Base-by-base conservation (phyloP, 2,888 invertebrate genomes). In the Seira sanloemensis region DNA sequence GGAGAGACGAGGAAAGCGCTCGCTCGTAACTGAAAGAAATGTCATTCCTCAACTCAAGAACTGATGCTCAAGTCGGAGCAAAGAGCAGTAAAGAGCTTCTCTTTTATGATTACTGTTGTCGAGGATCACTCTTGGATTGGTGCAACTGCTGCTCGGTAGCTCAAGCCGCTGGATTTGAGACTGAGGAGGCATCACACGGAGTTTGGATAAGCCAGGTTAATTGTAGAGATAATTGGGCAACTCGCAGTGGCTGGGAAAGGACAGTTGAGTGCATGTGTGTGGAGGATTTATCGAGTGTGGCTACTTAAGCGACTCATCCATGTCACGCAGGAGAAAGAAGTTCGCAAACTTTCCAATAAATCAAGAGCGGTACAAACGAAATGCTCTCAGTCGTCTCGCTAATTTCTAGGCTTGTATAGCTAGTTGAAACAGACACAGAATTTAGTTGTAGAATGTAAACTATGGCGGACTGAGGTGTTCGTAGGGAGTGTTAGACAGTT, bases 1-100 rank as follows among this genome's bases (percentile, higher is more conserved):
- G 46, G 73, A 84, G 68, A 79, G 54, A 71, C 54, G 62, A 79
- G 84, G 62, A 72, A 80, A 80, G 80, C 76, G 24, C 37, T 54
- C 76, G 73, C 66, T 74, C 50, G 65, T 69, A 66, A 84, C 78
- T 78, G 84, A 84, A 78, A 84, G 78, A 79, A 69, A 83, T 83
- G 82, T 83, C 82, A 77, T 77, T 77, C 77, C 77, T 72, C 78
- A 84, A 84, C 71, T 79, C 66, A 84, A 75, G 68, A 74, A 78
- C 71, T 84, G 75, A 67, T 77, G 77, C 73, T 80, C 77, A 77
- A 68, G 66, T 73, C 66, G 50, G 80, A 77, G 82, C 82, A 84
- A 78, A 78, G 78, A 78, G 84, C 78, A 75, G 18, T 71, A 58
- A 18, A 7, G n/a, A n/a, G n/a, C 2, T 12, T 37, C 46, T 66